Evolutionary conservation across 2,797 vertebrate genomes (phyloP).

Genomic region (Acanthiza pusilla): DNA sequence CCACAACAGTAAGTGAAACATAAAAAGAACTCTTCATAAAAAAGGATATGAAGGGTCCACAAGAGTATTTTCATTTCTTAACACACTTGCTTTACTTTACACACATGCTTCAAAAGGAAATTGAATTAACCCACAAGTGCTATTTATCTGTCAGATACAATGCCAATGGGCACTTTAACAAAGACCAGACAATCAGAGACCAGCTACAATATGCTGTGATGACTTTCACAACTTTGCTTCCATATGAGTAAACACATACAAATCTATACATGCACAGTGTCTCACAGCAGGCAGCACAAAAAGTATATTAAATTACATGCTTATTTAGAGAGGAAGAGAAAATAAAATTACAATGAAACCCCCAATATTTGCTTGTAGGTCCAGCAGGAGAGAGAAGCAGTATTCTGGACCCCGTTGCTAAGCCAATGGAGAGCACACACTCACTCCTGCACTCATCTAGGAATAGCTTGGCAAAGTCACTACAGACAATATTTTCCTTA

Average conservation of each 20-base stretch:
- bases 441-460: background rate
- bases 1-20: background rate
- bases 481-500: background rate
- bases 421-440: background rate
- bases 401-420: background rate
- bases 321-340: background rate
- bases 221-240: background rate
- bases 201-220: fast-evolving
- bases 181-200: background rate
- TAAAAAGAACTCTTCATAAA: background rate
- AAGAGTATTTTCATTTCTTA: background rate
- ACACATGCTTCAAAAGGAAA: background rate
- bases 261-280: background rate
- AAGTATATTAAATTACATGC: background rate
- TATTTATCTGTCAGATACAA: background rate
- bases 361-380: background rate
- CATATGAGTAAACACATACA: fast-evolving
- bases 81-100: background rate
- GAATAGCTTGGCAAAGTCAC: background rate
- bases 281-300: background rate
- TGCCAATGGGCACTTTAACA: background rate
- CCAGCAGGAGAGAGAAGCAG: background rate
- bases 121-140: background rate
- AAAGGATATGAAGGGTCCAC: background rate
- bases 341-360: background rate